These are phyloP conservation scores for Diploptera punctata DNA, from an alignment of 2,888 invertebrate genomes.

Conservation along the genomic window DNA sequence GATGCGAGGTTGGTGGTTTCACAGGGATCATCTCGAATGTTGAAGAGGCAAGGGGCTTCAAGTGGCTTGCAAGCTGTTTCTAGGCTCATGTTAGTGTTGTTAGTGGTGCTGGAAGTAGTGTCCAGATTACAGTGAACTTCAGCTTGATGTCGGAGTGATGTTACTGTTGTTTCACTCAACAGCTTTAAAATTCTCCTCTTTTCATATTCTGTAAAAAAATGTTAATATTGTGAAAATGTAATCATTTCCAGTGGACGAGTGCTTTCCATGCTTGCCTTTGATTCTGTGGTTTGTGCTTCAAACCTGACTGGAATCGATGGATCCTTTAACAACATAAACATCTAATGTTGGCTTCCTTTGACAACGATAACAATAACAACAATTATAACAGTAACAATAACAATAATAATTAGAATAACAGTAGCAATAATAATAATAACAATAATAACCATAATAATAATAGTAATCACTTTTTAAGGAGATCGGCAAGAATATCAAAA, in stretches of 20 bases:
- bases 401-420: no score
- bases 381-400: no score
- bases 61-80: slow-evolving; percentile 49
- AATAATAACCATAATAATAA: no score
- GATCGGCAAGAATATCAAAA: no score
- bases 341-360: no score
- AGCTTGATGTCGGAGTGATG: slow-evolving; percentile 32
- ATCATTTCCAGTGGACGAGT: background rate
- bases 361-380: no score
- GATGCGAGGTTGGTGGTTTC: slow-evolving; percentile 57
- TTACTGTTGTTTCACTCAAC: slow-evolving; percentile 29
- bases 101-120: background rate
- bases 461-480: no score
- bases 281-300: no score
- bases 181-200: slow-evolving; percentile 13
- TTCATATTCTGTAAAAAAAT: background rate
- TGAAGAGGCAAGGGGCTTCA: slow-evolving; percentile 53
- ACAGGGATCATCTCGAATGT: slow-evolving; percentile 55
- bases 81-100: background rate
- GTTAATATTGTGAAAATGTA: background rate
- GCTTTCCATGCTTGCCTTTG: no score
- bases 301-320: no score
- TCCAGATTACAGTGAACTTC: slow-evolving; percentile 25
- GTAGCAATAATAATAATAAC: no score
- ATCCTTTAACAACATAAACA: no score